phyloP scores from a whole-genome alignment of 2,797 vertebrate species.

The Fistularia commersonii region DNA sequence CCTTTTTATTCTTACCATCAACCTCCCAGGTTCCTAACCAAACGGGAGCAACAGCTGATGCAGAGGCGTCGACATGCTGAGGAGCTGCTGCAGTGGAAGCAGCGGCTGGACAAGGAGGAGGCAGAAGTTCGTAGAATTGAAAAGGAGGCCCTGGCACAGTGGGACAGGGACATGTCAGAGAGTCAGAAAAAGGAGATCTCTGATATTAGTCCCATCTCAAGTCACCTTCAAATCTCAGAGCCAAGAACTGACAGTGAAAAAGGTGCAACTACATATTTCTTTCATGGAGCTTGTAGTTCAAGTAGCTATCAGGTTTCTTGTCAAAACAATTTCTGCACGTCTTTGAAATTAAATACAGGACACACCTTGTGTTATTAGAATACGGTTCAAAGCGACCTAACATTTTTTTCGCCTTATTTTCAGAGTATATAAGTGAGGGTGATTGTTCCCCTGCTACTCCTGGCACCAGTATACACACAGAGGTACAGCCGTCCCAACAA shows the following conservation, averaged over 20 bases:
- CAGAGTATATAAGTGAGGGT: constrained; percentile 78
- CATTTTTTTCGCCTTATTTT: constrained; percentile 14
- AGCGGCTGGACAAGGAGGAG: constrained; percentile 90
- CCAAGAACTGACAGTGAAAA: constrained; percentile 48
- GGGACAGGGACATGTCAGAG: constrained; percentile 68
- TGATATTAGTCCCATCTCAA: constrained; percentile 57
- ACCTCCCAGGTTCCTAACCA: constrained; percentile 87
- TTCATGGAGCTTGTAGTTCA: neutral
- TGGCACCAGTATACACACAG: constrained; percentile 78
- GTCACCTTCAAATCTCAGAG: constrained; percentile 36
- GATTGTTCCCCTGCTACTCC: constrained; percentile 66
- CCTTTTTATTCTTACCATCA: constrained; percentile 17
- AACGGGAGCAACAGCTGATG: constrained; percentile 93
- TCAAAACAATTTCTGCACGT: neutral
- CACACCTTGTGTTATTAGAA: neutral
- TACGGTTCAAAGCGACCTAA: neutral
- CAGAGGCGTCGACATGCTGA: constrained; percentile 89
- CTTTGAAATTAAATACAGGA: no score
- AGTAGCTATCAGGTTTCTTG: neutral
- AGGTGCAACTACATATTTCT: constrained; percentile 40
- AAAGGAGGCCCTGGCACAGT: constrained; percentile 86
- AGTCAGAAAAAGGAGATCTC: constrained; percentile 71
- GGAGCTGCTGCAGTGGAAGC: constrained; percentile 91
- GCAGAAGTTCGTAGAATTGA: constrained; percentile 90
- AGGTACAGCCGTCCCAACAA: constrained; percentile 74